Conservation (phyloP, 1,140 invertebrate genomes). For the Microvelia longipes region DNA sequence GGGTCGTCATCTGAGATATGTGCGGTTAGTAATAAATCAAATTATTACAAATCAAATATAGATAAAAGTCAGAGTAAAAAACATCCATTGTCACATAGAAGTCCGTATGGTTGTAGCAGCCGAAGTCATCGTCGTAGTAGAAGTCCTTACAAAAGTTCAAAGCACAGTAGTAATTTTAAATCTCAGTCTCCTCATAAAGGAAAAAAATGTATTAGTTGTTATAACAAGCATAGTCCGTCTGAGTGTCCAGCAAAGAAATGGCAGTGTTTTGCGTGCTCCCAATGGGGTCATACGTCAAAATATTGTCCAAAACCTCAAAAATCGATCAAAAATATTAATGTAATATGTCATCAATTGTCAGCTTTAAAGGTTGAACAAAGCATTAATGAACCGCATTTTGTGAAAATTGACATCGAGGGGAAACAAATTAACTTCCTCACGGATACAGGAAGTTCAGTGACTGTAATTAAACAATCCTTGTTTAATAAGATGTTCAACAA, state of each 20-base stretch:
- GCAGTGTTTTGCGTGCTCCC: not conserved
- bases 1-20: not conserved
- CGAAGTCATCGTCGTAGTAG: not conserved
- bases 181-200: not conserved
- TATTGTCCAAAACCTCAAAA: not conserved
- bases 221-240: no score
- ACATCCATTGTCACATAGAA: not conserved
- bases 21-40: not conserved
- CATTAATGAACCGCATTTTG: not conserved
- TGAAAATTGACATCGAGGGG: not conserved
- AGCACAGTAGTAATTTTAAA: not conserved
- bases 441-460: not conserved
- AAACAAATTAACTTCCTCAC: not conserved
- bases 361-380: not conserved
- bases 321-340: not conserved
- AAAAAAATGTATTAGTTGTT: no score
- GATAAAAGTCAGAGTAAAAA: not conserved
- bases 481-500: not conserved
- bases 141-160: not conserved
- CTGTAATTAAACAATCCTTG: not conserved
- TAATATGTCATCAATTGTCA: not conserved
- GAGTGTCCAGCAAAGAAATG: not conserved
- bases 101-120: not conserved
- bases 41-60: not conserved
- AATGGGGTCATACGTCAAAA: not conserved